Conservation (phyloP, 1,140 invertebrate species). For the Vanessa atalanta region DNA sequence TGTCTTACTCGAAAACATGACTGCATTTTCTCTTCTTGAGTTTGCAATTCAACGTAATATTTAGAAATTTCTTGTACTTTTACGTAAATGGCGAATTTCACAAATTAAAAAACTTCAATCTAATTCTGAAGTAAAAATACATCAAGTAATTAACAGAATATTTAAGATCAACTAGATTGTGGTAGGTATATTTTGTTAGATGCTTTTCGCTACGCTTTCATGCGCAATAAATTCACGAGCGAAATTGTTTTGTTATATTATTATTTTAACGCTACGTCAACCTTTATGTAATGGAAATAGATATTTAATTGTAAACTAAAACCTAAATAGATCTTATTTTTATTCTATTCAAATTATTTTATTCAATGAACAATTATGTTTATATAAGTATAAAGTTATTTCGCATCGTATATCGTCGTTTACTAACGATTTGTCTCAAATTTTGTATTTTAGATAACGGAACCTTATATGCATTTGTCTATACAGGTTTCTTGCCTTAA, state of each 20-base stretch:
- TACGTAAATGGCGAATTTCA: not conserved
- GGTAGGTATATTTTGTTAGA: slow-evolving; percentile 42
- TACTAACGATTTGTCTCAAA: too few species aligned
- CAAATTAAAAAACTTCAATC: not conserved
- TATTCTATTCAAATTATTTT: too few species aligned
- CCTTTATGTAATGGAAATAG: slow-evolving; percentile 41
- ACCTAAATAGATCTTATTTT: too few species aligned
- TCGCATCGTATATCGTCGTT: too few species aligned
- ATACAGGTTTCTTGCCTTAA: too few species aligned
- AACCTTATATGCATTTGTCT: too few species aligned
- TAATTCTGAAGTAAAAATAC: not conserved
- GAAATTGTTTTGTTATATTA: slow-evolving; percentile 60
- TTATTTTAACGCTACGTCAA: slow-evolving; percentile 56
- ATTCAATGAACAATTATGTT: too few species aligned
- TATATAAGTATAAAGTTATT: too few species aligned
- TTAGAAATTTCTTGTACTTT: not conserved
- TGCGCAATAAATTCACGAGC: slow-evolving; percentile 53
- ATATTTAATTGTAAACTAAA: not conserved
- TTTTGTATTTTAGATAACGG: too few species aligned
- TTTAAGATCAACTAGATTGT: slow-evolving; percentile 46
- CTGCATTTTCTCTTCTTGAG: too few species aligned
- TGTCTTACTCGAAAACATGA: too few species aligned
- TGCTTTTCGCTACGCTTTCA: slow-evolving; percentile 61
- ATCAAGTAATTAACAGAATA: slow-evolving; percentile 31
- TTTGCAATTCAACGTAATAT: not conserved